Conservation (phyloP, 37 sponge, comb jelly and placozoan species). For the Chondrosia reniformis region DNA sequence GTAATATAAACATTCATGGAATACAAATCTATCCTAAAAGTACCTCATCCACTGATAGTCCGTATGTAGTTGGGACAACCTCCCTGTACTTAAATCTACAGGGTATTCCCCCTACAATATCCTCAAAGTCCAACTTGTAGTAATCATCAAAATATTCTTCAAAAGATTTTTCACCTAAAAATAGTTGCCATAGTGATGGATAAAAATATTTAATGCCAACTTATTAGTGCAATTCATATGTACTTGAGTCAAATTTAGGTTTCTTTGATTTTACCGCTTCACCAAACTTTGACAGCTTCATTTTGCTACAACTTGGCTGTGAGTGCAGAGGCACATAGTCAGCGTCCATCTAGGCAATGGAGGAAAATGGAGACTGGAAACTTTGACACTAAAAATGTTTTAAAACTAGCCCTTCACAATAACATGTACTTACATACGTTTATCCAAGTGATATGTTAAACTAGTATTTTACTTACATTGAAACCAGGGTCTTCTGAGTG, state of each 20-base stretch:
- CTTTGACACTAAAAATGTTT: no score
- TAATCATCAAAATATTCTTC: conserved; percentile 84
- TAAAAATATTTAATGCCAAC: no score
- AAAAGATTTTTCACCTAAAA: conserved; percentile 70
- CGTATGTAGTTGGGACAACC: conserved; percentile 76
- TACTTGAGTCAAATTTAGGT: conserved; percentile 56
- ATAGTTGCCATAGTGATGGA: no score
- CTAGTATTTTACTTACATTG: conserved; percentile 45
- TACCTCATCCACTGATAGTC: conserved; percentile 89
- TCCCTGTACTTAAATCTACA: conserved; percentile 83
- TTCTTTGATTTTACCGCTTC: conserved; percentile 46
- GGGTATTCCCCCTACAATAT: conserved; percentile 57
- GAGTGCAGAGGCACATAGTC: no score
- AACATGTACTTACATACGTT: neutral
- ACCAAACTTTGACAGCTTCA: conserved; percentile 23
- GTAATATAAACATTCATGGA: conserved; percentile 1
- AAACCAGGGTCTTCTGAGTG: conserved; percentile 82
- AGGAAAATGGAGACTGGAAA: no score
- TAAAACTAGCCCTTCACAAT: no score
- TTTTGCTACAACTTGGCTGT: no score
- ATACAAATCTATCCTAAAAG: no score
- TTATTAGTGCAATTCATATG: neutral
- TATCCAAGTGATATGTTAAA: neutral
- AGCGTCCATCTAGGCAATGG: no score
- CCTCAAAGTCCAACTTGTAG: conserved; percentile 87